A percentile compares a stretch with the other conserved stretches of the same genome.
Conservation (phyloP, 2,113 vertebrate species). For the Dromiciops gliroides region DNA sequence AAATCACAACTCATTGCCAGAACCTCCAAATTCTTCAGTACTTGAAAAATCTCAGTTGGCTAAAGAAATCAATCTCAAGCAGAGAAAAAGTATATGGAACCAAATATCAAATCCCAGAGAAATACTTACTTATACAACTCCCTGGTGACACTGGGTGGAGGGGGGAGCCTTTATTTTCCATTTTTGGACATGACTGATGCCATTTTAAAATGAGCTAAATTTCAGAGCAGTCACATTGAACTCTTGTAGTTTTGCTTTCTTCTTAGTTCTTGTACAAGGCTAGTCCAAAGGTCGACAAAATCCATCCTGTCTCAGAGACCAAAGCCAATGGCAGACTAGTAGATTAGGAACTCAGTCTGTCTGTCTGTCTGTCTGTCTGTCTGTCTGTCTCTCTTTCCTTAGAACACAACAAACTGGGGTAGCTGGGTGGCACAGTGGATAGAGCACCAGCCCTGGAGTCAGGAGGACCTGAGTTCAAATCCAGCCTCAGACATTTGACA, state of each 20-base stretch:
- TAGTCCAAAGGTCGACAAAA: not conserved
- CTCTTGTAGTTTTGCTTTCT: not conserved
- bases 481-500: no score
- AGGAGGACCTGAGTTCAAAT: no score
- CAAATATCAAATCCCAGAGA: not conserved
- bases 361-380: not conserved
- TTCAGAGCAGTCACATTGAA: not conserved
- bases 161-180: not conserved
- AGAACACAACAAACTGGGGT: not conserved
- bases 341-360: no score
- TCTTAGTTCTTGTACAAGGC: not conserved
- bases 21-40: slow-evolving; percentile 14
- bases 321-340: not conserved
- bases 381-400: not conserved
- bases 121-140: not conserved
- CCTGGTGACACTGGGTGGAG: not conserved
- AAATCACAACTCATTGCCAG: not conserved
- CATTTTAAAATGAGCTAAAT: not conserved
- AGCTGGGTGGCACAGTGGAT: no score
- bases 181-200: not conserved
- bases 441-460: no score
- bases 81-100: not conserved
- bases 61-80: not conserved
- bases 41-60: not conserved
- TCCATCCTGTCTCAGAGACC: not conserved